These are phyloP conservation scores for Drosophila nasuta DNA, from an alignment of 1,140 invertebrate species.

Conservation along the genomic window DNA sequence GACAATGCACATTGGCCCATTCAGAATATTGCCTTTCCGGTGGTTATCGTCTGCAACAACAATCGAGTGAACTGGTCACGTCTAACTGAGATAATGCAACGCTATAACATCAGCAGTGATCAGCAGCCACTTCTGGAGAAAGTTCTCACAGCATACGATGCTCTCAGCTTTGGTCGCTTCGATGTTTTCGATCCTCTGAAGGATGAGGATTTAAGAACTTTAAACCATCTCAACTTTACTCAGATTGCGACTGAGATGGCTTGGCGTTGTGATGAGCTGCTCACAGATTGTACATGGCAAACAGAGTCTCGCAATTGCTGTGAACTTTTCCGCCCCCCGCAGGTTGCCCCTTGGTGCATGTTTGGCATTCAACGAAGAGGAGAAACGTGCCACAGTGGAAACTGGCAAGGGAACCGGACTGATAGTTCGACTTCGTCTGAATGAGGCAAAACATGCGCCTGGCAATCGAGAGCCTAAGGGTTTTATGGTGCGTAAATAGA, in stretches of 20 bases:
- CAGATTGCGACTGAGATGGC: conserved; percentile 60
- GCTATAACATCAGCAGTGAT: conserved; percentile 40
- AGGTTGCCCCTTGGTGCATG: conserved; percentile 49
- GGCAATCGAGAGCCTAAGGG: conserved; percentile 50
- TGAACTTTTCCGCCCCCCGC: conserved; percentile 57
- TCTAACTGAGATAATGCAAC: conserved; percentile 41
- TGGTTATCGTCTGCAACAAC: conserved; percentile 72
- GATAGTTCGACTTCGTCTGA: conserved; percentile 31
- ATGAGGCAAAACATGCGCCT: conserved; percentile 52
- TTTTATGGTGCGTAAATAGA: conserved; percentile 52
- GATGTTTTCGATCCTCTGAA: conserved; percentile 48
- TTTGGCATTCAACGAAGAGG: conserved; percentile 66
- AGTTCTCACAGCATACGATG: conserved; percentile 59
- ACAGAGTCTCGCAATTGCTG: conserved; percentile 52
- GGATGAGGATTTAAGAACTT: conserved; percentile 30
- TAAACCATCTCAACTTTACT: conserved; percentile 71
- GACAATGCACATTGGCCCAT: conserved; percentile 60
- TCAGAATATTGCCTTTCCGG: conserved; percentile 66
- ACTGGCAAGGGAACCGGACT: conserved; percentile 43
- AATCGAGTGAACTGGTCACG: conserved; percentile 79
- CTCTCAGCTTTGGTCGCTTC: conserved; percentile 46
- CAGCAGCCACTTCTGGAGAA: conserved; percentile 50
- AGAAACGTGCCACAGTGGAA: conserved; percentile 35
- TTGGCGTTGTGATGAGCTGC: conserved; percentile 70
- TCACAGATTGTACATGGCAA: conserved; percentile 59